Percentiles rank a stretch among this genome's conserved stretches.
Conservation (phyloP, 2,888 invertebrate genomes). For the Lasioglossum lativentre region DNA sequence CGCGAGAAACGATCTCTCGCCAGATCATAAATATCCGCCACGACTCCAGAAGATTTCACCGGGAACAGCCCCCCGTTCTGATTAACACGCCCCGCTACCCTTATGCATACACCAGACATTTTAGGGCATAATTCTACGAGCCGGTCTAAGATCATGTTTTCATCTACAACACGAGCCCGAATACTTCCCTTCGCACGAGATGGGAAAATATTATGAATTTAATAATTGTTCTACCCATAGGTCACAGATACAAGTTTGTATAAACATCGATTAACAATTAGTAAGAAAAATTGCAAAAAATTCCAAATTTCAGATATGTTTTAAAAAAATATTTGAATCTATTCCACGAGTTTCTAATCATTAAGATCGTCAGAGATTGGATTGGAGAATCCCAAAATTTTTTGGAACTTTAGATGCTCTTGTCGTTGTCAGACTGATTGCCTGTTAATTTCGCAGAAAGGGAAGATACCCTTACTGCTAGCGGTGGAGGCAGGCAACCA, state of each 20-base stretch:
- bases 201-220: not conserved
- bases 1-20: slow-evolving; percentile 22
- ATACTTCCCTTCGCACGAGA: not conserved
- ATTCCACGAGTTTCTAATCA: too few species aligned
- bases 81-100: not conserved
- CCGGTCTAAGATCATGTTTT: not conserved
- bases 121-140: not conserved
- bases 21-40: not conserved
- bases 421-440: not conserved
- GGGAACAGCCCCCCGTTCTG: not conserved
- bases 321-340: too few species aligned
- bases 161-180: not conserved
- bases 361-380: not conserved
- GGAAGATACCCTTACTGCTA: slow-evolving; percentile 96
- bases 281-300: too few species aligned
- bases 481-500: slow-evolving; percentile 98
- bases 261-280: too few species aligned
- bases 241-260: too few species aligned
- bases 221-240: not conserved
- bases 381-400: not conserved
- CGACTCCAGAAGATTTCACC: not conserved
- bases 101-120: not conserved
- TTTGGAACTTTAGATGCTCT: fast-evolving
- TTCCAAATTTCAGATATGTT: too few species aligned
- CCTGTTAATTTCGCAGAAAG: slow-evolving; percentile 88